phyloP scores from a whole-genome alignment of 2,888 invertebrate genomes.

The Diaprepes abbreviatus region DNA sequence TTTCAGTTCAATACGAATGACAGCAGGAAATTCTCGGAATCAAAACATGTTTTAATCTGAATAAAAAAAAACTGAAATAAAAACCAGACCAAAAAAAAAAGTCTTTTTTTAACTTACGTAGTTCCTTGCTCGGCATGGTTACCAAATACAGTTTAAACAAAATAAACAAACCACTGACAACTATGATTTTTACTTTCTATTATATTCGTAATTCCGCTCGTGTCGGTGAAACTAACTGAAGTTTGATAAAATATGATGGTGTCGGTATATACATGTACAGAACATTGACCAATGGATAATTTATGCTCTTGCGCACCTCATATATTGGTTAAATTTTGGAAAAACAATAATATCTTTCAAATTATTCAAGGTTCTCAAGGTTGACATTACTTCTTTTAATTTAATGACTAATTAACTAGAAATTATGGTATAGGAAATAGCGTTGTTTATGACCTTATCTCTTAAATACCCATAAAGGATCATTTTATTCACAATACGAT shows the following conservation, averaged over 20 bases:
- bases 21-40: no score
- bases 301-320: slow-evolving; percentile 32
- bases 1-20: no score
- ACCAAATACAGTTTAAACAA: background rate
- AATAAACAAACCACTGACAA: background rate
- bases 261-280: slow-evolving; percentile 23
- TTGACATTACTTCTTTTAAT: background rate
- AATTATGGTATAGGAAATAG: no score
- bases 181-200: slow-evolving; percentile 19
- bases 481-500: no score
- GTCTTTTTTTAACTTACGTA: slow-evolving; percentile 33
- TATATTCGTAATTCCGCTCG: slow-evolving; percentile 15
- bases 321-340: slow-evolving; percentile 10
- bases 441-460: no score
- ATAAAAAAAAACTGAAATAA: no score
- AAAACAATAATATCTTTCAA: slow-evolving; percentile 7
- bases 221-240: slow-evolving; percentile 35
- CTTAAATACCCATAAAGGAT: no score
- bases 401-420: slow-evolving; percentile 5
- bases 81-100: no score
- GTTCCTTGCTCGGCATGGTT: slow-evolving; percentile 34
- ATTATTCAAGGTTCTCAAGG: slow-evolving; percentile 17
- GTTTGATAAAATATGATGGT: slow-evolving; percentile 40
- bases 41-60: no score
- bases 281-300: slow-evolving; percentile 31